Base-by-base conservation (phyloP, 1,140 invertebrate species). In the Cydia strobilella region DNA sequence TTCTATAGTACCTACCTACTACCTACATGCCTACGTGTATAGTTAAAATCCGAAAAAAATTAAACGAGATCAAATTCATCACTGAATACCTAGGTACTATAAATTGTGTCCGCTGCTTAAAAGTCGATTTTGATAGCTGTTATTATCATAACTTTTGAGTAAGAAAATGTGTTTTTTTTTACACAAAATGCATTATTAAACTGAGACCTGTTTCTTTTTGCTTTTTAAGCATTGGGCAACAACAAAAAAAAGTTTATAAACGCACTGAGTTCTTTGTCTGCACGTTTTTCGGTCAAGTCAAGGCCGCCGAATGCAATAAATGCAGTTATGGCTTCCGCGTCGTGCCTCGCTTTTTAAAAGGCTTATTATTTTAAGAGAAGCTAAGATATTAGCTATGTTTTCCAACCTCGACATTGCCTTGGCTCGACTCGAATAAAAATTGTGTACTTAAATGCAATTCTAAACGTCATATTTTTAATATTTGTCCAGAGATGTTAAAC, bases 231-330 rank as follows among this genome's bases (percentile, higher is more conserved):
- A 6, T 6, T 35, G 31, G 7, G 7, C 31, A 35, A 7, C 1
- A 10, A 63, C 13, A 63, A 1, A 63, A 23, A 63, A 25, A 62
- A n/a, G 54, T 23, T 4, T 63, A 12, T 27, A 25, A 18, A 63
- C 18, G 48, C 48, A 18, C 15, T n/a, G 12, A 27, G 59, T 63
- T 63, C 25, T 66, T 66, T 66, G 63, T 66, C 25, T 23, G 59
- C 10, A 15, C 63, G 63, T 66, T 66, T 66, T 66, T 31, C 23
- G 63, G 63, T 13, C 7, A 15, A 31, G 63, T 66, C 63, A 66
- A 31, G 63, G 63, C 25, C 63, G 27, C 23, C 1, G 15, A 66
- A 66, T 31, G 63, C 63, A 31, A 27, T 35, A 66, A 66, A 66
- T 31, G 25, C 13, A 66, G 10, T 31, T 31, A 66, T 23, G 25